Evolutionary conservation across 2,113 vertebrate genomes (phyloP).

Genomic region (Calidris pugnax): DNA sequence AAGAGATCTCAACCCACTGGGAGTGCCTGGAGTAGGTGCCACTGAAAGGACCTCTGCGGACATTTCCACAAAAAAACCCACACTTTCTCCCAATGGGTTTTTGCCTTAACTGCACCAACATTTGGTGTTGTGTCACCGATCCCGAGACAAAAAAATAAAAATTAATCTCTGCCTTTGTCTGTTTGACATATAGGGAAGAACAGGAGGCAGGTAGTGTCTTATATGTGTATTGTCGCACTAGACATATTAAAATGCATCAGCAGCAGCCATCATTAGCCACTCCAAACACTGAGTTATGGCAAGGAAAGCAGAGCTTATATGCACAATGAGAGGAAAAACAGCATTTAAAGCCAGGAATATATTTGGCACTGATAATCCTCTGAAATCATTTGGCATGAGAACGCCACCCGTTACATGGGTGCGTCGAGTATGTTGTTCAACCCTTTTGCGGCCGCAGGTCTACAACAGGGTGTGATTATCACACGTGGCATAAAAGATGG

Average conservation of each 20-base stretch:
- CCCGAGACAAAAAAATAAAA: not conserved
- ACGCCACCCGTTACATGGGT: not conserved
- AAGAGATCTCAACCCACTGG: not conserved
- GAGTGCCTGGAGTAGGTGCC: not conserved
- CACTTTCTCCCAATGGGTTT: not conserved
- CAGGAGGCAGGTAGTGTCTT: not conserved
- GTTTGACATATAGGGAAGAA: not conserved
- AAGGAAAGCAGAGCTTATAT: not conserved
- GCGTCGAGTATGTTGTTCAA: not conserved
- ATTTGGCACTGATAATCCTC: not conserved
- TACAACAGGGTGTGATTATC: not conserved
- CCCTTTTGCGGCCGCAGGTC: not conserved
- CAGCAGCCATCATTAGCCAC: not conserved
- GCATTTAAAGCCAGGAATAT: constrained; percentile 1
- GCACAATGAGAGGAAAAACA: not conserved
- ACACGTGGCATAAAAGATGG: not conserved
- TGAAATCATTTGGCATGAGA: not conserved
- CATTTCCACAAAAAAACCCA: not conserved
- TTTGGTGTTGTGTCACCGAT: not conserved
- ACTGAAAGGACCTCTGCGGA: rapidly evolving
- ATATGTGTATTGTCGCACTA: not conserved
- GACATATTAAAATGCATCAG: not conserved
- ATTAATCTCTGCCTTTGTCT: not conserved
- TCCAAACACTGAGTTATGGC: not conserved
- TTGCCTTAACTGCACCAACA: not conserved